Base-by-base conservation (phyloP, 2,797 vertebrate species). In the Remorina albescens region DNA sequence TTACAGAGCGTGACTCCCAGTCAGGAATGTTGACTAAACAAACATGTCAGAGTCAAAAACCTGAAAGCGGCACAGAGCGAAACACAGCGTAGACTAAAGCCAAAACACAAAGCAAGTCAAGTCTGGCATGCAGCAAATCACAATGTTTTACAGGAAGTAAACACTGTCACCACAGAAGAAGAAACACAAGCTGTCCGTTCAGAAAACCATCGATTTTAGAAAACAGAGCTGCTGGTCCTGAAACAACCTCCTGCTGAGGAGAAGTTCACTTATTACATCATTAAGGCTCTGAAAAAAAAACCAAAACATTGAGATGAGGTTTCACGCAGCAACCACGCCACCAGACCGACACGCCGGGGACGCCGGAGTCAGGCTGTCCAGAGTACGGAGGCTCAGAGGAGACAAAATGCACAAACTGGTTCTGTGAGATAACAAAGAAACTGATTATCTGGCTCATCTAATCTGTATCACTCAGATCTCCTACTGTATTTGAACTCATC, bases 61-160 rank as follows among this genome's bases (percentile, higher is more conserved):
- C n/a, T n/a, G n/a, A n/a, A 57, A 47, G 70, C 68, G 12, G 62
- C 53, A 9, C 82, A 49, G 30, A 2, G 21, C 55, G 56, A 63
- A 83, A 78, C 53, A 10, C 51, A 28, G 64, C 54, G 2, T 57
- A 57, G 54, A 19, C 67, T 39, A 13, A 88, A 81, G 67, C 76
- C 7, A 8, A 78, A 88, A 81, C 82, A 88, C 81, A 13, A 76
- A 85, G 87, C 89, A 88, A 85, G 57, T 61, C 80, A 65, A 80
- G 71, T 83, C 78, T 60, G 42, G 89, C 90, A 92, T 92, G 90
- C 90, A 90, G 69, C 64, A 80, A 81, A 85, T 47, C 69, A 83
- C 80, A 42, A 39, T 9, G 81, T 76, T 81, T 73, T 82, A 89
- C 82, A 89, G 70, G 65, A 57, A 61, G 47, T 28, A 46, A 77